Conservation (phyloP, 2,797 vertebrate genomes). For the Taeniopygia guttata region DNA sequence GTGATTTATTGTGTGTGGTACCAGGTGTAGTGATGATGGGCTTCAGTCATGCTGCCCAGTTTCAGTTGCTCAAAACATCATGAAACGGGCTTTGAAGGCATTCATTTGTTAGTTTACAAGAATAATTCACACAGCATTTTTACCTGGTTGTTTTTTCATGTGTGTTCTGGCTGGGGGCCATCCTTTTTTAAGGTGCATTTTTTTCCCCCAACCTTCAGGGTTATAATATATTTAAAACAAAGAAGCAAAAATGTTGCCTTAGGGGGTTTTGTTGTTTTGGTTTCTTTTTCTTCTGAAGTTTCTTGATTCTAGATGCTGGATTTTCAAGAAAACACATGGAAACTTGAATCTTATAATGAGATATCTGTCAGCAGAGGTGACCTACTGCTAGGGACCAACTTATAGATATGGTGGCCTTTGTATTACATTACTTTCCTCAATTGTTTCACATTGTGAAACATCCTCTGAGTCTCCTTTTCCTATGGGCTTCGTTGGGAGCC, state of each 20-base stretch:
- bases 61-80: background rate
- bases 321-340: background rate
- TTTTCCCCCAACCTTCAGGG: background rate
- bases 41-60: background rate
- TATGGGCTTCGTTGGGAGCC: rapidly evolving
- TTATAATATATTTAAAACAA: background rate
- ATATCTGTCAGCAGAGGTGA: background rate
- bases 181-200: background rate
- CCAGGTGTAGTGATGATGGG: background rate
- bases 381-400: background rate
- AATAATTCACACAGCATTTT: background rate
- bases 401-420: background rate
- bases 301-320: background rate
- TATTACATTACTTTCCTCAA: background rate
- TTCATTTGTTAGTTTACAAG: background rate
- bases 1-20: background rate
- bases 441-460: background rate
- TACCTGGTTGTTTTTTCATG: background rate
- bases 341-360: background rate
- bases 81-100: background rate
- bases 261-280: rapidly evolving
- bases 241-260: background rate
- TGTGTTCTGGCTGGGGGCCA: background rate
- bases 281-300: background rate
- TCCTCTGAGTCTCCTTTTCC: background rate